phyloP scores from a whole-genome alignment of 2,113 vertebrate genomes.

The Ariopsis seemanni region DNA sequence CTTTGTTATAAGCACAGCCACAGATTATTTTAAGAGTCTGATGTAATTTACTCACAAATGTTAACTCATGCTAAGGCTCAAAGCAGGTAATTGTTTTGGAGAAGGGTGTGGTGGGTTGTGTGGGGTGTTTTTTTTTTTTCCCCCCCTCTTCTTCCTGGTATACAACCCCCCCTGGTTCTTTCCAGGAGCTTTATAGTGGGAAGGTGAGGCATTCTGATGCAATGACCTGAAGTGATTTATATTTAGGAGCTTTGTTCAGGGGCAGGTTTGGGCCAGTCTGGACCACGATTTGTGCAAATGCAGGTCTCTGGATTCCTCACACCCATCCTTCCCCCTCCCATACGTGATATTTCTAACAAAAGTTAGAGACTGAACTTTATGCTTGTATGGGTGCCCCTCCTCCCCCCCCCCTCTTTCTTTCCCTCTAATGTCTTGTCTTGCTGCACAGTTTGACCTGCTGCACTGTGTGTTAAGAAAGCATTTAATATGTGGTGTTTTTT shows the following conservation, averaged over 20 bases:
- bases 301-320: background rate
- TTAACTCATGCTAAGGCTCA: constrained; percentile 2
- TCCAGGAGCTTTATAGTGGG: background rate
- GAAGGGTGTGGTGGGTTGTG: background rate
- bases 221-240: constrained; percentile 22
- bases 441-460: background rate
- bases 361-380: background rate
- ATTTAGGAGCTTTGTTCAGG: constrained; percentile 22
- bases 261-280: constrained; percentile 19
- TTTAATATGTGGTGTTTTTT: background rate
- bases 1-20: background rate
- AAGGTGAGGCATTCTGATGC: constrained; percentile 26
- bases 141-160: no score
- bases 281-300: constrained; percentile 24
- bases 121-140: background rate
- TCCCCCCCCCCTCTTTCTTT: background rate
- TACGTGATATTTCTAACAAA: background rate
- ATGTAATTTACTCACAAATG: constrained; percentile 25
- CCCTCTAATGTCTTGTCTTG: background rate
- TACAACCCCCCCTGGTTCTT: background rate
- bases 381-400: background rate
- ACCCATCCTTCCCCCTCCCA: background rate
- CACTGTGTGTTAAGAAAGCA: background rate
- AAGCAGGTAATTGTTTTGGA: background rate
- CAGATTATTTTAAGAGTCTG: constrained; percentile 2